Conservation (phyloP, 2,888 invertebrate genomes). For the Blera fallax region DNA sequence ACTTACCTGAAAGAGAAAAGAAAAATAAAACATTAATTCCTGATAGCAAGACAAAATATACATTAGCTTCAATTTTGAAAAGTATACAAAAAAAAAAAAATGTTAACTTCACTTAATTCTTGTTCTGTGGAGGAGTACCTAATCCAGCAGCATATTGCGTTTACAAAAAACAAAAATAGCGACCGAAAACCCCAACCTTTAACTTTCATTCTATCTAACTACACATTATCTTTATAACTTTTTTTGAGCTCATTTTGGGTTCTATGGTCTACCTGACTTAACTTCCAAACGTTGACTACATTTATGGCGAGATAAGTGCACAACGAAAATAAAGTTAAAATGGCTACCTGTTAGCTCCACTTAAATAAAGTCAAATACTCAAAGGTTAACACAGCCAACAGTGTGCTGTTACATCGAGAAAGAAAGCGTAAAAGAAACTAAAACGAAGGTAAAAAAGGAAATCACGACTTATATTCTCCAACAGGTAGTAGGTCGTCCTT, state of each 20-base stretch:
- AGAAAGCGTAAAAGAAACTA: constrained; percentile 2
- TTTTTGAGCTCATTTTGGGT: not conserved
- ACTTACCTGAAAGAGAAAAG: constrained; percentile 60
- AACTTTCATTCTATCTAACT: not conserved
- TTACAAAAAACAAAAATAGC: not conserved
- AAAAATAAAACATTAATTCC: not conserved
- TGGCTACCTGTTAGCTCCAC: constrained; percentile 35
- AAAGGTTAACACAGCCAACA: not conserved
- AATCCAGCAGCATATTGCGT: not conserved
- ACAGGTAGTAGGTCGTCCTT: constrained; percentile 17
- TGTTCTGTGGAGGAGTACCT: not conserved
- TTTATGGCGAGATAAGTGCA: not conserved
- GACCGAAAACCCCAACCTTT: not conserved
- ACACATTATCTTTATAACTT: not conserved
- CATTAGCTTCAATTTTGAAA: not conserved
- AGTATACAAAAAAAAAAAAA: not conserved
- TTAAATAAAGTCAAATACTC: constrained; percentile 8
- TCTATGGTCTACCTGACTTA: not conserved
- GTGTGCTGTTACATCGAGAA: not conserved
- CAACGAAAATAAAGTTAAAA: not conserved
- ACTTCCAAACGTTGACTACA: not conserved
- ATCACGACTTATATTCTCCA: constrained; percentile 21
- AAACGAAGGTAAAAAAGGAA: constrained; percentile 3
- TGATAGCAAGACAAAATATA: not conserved
- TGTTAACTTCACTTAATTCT: not conserved